Base-by-base conservation (phyloP, 1,140 invertebrate genomes). In the Maniola jurtina region DNA sequence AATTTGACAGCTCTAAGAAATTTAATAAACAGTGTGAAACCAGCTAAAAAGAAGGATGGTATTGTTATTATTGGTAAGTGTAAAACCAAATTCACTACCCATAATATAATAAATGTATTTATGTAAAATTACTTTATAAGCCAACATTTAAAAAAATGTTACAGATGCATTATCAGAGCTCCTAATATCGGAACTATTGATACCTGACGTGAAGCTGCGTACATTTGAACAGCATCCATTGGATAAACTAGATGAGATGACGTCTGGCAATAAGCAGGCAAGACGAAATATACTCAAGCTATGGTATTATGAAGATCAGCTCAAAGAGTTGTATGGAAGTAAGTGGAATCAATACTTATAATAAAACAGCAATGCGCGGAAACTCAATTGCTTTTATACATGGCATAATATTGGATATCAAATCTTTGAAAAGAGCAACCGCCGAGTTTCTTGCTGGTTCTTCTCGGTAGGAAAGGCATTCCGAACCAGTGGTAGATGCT, bases 281-380 rank as follows among this genome's bases (percentile, higher is more conserved):
- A 88, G 86, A 64, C 91, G 92, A 62, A 94, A 92, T 72, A 83
- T 94, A 50, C 76, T 95, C 1, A 91, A 92, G 10, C 79, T 92
- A 56, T 95, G 94, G 94, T 94, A 95, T 73, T 98, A 95, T 92
- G 98, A 99, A 89, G 94, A 96, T 78, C 93, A 96, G 73, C 84
- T 99, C 6, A 97, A 96, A 82, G 91, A 94, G 70, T 88, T 92
- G 25, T 99, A 98, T 91, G 89, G 91, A n/a, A 90, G 92, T 79
- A 55, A 83, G 88, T 83, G 36, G 9, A 14, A 25, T 25, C n/a
- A n/a, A n/a, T n/a, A n/a, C n/a, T n/a, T n/a, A n/a, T n/a, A n/a
- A n/a, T n/a, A n/a, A n/a, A n/a, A n/a, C n/a, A n/a, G n/a, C n/a
- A n/a, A n/a, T n/a, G n/a, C n/a, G n/a, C n/a, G n/a, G n/a, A n/a